A percentile compares a stretch with the other conserved stretches of the same genome.
phyloP scores from a whole-genome alignment of 2,888 invertebrate species.

The Oegoconia quadripuncta region DNA sequence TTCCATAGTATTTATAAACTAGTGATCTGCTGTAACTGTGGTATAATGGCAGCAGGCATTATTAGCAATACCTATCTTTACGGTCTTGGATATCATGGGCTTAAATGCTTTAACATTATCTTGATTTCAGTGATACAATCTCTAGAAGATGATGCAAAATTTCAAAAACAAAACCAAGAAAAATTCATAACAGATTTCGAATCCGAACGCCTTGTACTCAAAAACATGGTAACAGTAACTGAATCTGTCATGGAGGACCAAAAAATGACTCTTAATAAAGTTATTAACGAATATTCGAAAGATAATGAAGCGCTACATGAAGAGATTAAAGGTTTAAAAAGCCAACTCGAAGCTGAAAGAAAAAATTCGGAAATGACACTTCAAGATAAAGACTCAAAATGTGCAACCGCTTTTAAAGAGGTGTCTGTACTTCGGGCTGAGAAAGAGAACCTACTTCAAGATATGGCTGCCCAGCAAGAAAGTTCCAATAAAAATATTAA shows the following conservation, averaged over 20 bases:
- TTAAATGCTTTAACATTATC: background rate
- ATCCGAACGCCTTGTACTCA: conserved; percentile 48
- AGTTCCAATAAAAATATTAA: conserved; percentile 2
- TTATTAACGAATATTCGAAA: conserved; percentile 37
- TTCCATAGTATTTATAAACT: background rate
- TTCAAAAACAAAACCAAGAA: conserved; percentile 41
- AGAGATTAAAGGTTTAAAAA: conserved; percentile 32
- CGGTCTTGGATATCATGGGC: background rate
- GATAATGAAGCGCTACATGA: conserved; percentile 32
- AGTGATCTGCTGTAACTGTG: too few relatives aligned
- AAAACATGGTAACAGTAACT: conserved; percentile 56
- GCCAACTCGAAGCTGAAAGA: conserved; percentile 23
- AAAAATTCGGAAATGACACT: conserved; percentile 27
- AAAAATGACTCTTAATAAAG: conserved; percentile 37
- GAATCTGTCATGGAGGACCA: conserved; percentile 61
- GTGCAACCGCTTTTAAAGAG: conserved; percentile 12
- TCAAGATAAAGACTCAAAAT: conserved; percentile 19
- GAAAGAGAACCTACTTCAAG: conserved; percentile 8
- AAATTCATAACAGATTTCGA: conserved; percentile 51
- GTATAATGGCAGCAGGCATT: too few relatives aligned
- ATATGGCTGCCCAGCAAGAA: conserved; percentile 3
- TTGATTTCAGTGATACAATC: conserved; percentile 37
- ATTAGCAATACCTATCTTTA: background rate
- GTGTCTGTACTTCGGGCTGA: conserved; percentile 7
- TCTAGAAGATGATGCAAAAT: conserved; percentile 44